phyloP scores from a whole-genome alignment of 2,797 vertebrate genomes.

The Arnoldichthys spilopterus region DNA sequence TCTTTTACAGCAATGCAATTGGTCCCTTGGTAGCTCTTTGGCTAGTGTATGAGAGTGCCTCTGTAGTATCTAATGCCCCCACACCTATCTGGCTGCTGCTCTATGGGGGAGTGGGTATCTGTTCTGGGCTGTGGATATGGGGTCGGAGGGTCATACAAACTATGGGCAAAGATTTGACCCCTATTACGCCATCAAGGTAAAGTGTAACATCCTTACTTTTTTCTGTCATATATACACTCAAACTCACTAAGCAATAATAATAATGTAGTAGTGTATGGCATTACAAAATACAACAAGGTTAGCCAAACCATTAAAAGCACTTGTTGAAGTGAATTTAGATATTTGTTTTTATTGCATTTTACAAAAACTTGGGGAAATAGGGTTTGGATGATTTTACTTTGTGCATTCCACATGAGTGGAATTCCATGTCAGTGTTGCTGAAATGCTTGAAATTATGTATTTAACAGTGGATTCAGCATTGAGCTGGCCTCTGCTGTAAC shows the following conservation, averaged over 20 bases:
- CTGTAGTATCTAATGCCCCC: constrained; percentile 74
- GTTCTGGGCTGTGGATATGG: constrained; percentile 96
- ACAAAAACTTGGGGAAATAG: too few species aligned
- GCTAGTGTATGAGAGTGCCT: constrained; percentile 81
- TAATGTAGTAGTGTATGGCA: background rate
- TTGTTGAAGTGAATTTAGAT: too few species aligned
- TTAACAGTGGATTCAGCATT: constrained; percentile 97
- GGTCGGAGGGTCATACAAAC: constrained; percentile 97
- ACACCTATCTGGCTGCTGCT: constrained; percentile 94
- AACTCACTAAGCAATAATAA: background rate
- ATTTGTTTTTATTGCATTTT: too few species aligned
- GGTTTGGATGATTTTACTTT: too few species aligned
- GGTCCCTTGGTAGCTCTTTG: constrained; percentile 93
- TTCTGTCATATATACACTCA: background rate
- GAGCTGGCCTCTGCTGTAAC: constrained; percentile 96
- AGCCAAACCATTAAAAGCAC: too few species aligned
- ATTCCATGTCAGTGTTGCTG: too few species aligned
- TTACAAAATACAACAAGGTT: too few species aligned
- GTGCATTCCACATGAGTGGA: too few species aligned
- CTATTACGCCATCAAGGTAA: constrained; percentile 97
- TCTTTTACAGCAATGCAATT: constrained; percentile 95
- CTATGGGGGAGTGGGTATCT: constrained; percentile 94
- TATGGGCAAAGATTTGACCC: constrained; percentile 97
- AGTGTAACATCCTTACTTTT: background rate
- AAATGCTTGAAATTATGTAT: too few species aligned